Evolutionary conservation across 2,113 vertebrate genomes (phyloP).

Genomic region (Struthio camelus): DNA sequence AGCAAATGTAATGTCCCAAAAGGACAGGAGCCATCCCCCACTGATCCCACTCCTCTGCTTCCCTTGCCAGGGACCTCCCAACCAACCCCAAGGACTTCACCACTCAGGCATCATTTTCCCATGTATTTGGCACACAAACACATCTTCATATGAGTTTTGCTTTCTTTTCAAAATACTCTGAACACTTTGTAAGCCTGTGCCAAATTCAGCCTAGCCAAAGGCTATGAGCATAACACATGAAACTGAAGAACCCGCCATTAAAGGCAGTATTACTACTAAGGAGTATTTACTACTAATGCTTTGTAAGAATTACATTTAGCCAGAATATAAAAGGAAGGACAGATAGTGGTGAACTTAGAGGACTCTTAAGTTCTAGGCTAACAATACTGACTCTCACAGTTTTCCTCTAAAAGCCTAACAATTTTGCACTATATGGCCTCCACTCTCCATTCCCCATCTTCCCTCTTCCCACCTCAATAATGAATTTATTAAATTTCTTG

Average conservation of each 20-base stretch:
- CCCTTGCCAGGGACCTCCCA: background rate
- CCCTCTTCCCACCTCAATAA: background rate
- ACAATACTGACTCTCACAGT: background rate
- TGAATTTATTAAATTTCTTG: slow-evolving; percentile 6
- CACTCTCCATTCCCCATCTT: background rate
- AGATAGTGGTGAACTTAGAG: fast-evolving
- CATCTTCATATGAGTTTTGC: background rate
- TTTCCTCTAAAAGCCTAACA: background rate
- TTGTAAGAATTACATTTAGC: background rate
- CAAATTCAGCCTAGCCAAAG: background rate
- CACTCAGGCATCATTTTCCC: background rate
- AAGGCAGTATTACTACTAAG: background rate
- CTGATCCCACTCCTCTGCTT: fast-evolving
- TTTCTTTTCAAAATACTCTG: background rate
- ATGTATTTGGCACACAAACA: fast-evolving
- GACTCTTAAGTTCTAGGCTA: background rate
- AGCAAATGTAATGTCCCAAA: background rate
- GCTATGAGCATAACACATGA: background rate
- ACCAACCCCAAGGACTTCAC: background rate
- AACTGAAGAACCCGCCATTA: background rate
- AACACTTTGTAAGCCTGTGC: background rate
- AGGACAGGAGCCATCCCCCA: background rate
- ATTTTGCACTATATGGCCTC: background rate
- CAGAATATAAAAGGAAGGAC: background rate
- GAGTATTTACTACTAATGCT: background rate